Conservation (phyloP, 2,888 invertebrate genomes). For the Pterostichus madidus region DNA sequence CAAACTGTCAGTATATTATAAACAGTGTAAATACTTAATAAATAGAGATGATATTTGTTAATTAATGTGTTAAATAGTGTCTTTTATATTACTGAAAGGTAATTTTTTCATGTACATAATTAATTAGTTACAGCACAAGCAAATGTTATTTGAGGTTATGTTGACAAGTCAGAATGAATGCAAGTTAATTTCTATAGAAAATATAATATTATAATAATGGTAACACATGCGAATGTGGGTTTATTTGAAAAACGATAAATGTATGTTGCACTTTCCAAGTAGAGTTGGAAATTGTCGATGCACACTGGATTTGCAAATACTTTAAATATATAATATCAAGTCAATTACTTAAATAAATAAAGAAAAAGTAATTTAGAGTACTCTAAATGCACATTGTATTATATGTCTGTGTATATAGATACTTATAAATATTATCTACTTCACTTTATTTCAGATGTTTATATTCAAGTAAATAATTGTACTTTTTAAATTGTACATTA, state of each 20-base stretch:
- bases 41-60: background rate
- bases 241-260: slow-evolving; percentile 12
- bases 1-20: slow-evolving; percentile 8
- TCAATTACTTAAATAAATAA: slow-evolving; percentile 57
- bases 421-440: slow-evolving; percentile 5
- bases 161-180: slow-evolving; percentile 24
- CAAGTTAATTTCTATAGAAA: slow-evolving; percentile 48
- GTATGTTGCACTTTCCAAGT: slow-evolving; percentile 44
- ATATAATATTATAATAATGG: slow-evolving; percentile 24
- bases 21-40: slow-evolving; percentile 1
- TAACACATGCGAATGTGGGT: slow-evolving; percentile 31
- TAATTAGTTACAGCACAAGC: background rate
- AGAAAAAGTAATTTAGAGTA: slow-evolving; percentile 30
- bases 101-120: slow-evolving; percentile 14
- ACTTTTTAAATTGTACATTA: too few relatives aligned
- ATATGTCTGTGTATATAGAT: slow-evolving; percentile 37
- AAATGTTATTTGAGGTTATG: background rate
- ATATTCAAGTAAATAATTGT: slow-evolving; percentile 26
- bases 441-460: slow-evolving; percentile 20
- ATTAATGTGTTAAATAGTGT: too few relatives aligned
- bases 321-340: slow-evolving; percentile 38
- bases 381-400: slow-evolving; percentile 31
- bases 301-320: slow-evolving; percentile 63
- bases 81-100: background rate
- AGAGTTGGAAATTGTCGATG: slow-evolving; percentile 39